These are phyloP conservation scores for Drosophila parvula DNA, from an alignment of 1,140 invertebrate species.

Conservation along the genomic window DNA sequence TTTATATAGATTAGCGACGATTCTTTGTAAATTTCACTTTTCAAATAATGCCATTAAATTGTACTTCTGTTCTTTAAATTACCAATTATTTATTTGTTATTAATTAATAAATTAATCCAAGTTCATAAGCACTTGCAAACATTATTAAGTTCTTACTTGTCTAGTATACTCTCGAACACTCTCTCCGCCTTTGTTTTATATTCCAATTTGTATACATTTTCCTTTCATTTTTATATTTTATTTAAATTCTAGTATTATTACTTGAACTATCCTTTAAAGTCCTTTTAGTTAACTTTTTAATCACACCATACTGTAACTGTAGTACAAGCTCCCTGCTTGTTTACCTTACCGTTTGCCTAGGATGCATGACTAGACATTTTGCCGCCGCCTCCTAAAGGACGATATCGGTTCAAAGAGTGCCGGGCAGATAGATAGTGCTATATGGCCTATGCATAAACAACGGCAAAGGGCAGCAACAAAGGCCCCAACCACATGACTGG, in stretches of 20 bases:
- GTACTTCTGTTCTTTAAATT: too few species aligned
- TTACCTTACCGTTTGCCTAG: conserved; percentile 47
- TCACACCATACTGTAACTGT: conserved; percentile 15
- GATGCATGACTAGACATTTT: conserved; percentile 69
- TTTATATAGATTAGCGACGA: background rate
- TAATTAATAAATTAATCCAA: too few species aligned
- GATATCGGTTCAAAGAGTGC: conserved; percentile 10
- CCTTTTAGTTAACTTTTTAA: conserved; percentile 11
- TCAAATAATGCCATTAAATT: too few species aligned
- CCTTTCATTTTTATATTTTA: background rate
- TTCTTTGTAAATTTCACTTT: background rate
- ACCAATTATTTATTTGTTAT: background rate
- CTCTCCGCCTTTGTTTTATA: background rate
- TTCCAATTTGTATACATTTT: background rate
- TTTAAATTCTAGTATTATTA: background rate
- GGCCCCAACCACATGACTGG: conserved; percentile 59
- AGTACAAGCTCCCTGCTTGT: conserved; percentile 13
- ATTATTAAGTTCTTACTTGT: background rate
- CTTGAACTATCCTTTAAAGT: background rate
- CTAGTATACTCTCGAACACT: too few species aligned
- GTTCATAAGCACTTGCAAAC: too few species aligned
- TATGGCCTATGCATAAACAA: conserved; percentile 62
- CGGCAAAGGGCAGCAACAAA: conserved; percentile 61
- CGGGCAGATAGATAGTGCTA: conserved; percentile 21
- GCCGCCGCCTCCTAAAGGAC: conserved; percentile 46